Base-by-base conservation (phyloP, 1,140 invertebrate genomes). In the Oedothorax gibbosus region DNA sequence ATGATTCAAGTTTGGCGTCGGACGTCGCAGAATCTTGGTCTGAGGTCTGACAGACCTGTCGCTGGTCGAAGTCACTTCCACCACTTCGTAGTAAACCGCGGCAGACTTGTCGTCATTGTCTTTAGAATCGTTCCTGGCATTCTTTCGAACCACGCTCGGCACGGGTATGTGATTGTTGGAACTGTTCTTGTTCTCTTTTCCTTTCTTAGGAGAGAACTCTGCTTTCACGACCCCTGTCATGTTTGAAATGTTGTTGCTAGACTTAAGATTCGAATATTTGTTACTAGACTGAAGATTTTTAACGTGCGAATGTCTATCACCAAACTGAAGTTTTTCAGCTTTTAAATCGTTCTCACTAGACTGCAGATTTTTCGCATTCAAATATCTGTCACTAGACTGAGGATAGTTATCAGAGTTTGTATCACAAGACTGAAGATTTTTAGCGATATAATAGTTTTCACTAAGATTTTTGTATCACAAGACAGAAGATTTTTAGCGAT, bases 1-100 rank as follows among this genome's bases (percentile, higher is more conserved):
- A 73, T 87, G 87, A 11, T 82, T 84, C n/a, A 87, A 18, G 56
- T 86, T 87, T 10, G 86, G 86, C n/a, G 87, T 87, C 53, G 87
- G 87, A 21, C 86, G 50, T 50, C 84, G 57, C 15, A 87, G 75
- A 57, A 76, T 86, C 66, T 87, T 87, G 0, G 87, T 87, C 64
- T 86, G 78, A 3, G 87, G 87, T 18, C 87, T 80, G 9, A 77
- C 66, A 14, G 84, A 73, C 20, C 84, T 56, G 14, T 73, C 65
- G 21, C 76, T 85, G 54, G 76, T 85, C 9, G 84, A 79, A 49
- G 15, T 62, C 10, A 50, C n/a, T 10, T 62, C 69, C 7, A 15
- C 10, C 12, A 50, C 0, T 51, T 51, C 21, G 21, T 66, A 62
- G 7, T 54, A 49, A 20, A 73, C 50, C 11, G 15, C 21, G 2